Evolutionary conservation across 2,113 vertebrate genomes (phyloP), one percentile per base, ranked within the genome.

Genomic region (Neogobius melanostomus): DNA sequence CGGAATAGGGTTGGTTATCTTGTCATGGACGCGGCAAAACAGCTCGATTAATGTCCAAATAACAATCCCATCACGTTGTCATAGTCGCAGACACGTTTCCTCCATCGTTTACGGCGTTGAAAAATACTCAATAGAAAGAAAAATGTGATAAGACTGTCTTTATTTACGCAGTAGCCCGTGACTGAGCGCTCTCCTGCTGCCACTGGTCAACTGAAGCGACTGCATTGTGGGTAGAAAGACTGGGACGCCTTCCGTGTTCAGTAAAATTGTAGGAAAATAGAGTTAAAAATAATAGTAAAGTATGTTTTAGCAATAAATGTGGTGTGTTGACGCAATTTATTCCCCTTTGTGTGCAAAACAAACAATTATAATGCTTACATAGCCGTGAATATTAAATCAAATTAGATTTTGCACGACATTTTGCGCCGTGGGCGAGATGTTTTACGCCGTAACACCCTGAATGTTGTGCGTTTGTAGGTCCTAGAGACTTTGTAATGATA

Each of bases 201-300:
- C 42, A 5, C 50, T 1, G 1, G 12, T 11, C 49, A 44, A 65
- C 69, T 65, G 61, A 67, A 4, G 11, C 17, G 1, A 17, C 11
- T 85, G 88, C 85, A 86, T 86, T 68, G 83, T 82, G 88, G 88
- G 88, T 81, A 45, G 2, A 17, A 5, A 8, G 1, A 61, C 9
- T 0, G 0, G 36, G 85, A 15, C 66, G 63, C 73, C 0, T 88
- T 88, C 81, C 66, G 0, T 43, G 0, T 48, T 17, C 4, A 0
- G 0, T 6, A 9, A 1, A 62, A 76, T 36, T 36, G 28, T 36
- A 36, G 28, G 28, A 36, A 36, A 36, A 36, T 36, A 36, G n/a
- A n/a, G n/a, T n/a, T n/a, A 36, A 21, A 21, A 21, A 36, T 36
- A 36, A 36, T 4, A 4, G 28, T 36, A 36, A 36, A 36, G 28